Evolutionary conservation across 2,888 invertebrate species (phyloP).

Genomic region (Cerastis leucographa): DNA sequence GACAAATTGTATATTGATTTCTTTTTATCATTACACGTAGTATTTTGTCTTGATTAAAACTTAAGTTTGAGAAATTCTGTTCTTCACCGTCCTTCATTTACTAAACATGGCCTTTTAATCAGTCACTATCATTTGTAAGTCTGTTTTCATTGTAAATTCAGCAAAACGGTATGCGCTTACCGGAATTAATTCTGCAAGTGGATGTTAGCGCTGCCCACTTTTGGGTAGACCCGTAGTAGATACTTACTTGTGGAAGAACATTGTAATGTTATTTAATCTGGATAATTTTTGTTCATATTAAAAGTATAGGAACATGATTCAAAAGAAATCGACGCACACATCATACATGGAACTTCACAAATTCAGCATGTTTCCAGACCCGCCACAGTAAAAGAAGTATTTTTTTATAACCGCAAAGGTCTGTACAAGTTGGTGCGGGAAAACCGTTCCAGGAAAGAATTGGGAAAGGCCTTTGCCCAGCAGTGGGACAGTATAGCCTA

Average conservation of each 20-base stretch:
- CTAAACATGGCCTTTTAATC: constrained; percentile 64
- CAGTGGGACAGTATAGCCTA: neutral
- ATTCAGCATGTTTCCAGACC: neutral
- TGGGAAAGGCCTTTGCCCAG: neutral
- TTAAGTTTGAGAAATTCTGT: constrained; percentile 35
- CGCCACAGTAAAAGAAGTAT: neutral
- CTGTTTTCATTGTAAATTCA: constrained; percentile 52
- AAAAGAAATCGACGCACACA: neutral
- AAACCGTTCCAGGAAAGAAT: neutral
- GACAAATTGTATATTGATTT: neutral
- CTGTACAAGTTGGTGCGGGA: neutral
- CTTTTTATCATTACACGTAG: neutral
- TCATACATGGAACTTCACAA: neutral
- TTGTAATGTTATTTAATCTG: neutral
- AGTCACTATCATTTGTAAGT: constrained; percentile 59
- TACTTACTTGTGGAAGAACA: neutral
- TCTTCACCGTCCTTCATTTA: constrained; percentile 51
- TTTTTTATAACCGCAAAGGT: neutral
- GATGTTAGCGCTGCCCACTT: constrained; percentile 28
- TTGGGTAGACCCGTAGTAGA: neutral
- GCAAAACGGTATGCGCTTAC: constrained; percentile 42
- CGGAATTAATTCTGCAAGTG: constrained; percentile 43
- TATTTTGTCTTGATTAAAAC: neutral
- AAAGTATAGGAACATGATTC: neutral
- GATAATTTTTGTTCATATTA: neutral